Evolutionary conservation across 1,140 invertebrate species (phyloP).

Genomic region (Bilobella aurantiaca): DNA sequence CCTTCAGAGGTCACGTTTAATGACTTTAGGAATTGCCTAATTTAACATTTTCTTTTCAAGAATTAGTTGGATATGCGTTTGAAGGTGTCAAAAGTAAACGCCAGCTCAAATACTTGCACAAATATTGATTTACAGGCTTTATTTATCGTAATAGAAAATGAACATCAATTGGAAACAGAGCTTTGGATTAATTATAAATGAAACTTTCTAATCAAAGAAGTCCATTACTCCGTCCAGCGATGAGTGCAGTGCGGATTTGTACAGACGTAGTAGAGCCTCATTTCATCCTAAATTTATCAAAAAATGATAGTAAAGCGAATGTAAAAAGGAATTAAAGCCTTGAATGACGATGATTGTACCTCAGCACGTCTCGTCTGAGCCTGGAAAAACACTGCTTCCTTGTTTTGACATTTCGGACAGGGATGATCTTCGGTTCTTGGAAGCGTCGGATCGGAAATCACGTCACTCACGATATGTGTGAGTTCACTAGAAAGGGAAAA

Average conservation of each 20-base stretch:
- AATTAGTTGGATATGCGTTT: no score
- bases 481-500: conserved; percentile 61
- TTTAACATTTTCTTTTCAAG: no score
- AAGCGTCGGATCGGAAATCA: conserved; percentile 93
- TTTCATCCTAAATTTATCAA: conserved; percentile 66
- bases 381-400: conserved; percentile 89
- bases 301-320: background rate
- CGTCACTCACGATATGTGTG: conserved; percentile 94
- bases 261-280: conserved; percentile 98
- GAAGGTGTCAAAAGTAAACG: no score
- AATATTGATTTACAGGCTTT: no score
- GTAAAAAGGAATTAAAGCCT: background rate
- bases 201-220: background rate
- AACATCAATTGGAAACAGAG: no score
- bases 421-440: conserved; percentile 96
- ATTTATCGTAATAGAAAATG: no score
- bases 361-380: conserved; percentile 89
- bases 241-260: conserved; percentile 86
- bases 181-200: background rate
- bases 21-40: no score
- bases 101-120: no score
- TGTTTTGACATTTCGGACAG: conserved; percentile 87
- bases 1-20: no score
- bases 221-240: conserved; percentile 86
- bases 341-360: conserved; percentile 39